A percentile compares a stretch with the other conserved stretches of the same genome.
phyloP scores from a whole-genome alignment of 1,140 invertebrate genomes.

The Microplitis demolitor region DNA sequence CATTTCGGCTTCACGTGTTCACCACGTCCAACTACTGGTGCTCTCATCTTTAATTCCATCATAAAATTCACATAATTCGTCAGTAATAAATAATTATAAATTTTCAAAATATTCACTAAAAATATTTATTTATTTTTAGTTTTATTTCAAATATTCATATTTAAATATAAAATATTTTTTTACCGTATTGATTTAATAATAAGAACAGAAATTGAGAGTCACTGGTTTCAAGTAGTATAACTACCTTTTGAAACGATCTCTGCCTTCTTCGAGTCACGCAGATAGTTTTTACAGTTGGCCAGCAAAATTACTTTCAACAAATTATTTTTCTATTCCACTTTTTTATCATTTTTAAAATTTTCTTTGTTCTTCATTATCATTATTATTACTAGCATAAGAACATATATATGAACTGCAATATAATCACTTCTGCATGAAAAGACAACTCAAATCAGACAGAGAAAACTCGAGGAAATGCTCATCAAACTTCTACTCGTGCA shows the following conservation, averaged over 20 bases:
- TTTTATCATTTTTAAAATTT: background rate
- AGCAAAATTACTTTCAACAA: conserved; percentile 7
- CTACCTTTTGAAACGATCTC: conserved; percentile 2
- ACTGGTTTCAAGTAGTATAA: background rate
- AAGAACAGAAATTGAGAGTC: background rate
- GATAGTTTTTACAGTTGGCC: background rate
- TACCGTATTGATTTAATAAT: background rate
- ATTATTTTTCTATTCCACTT: background rate
- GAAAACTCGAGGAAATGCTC: background rate
- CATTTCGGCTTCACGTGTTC: background rate
- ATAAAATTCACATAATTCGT: background rate
- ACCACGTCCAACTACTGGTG: background rate
- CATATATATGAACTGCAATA: too few relatives aligned
- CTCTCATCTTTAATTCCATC: background rate
- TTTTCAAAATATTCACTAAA: background rate
- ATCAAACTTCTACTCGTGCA: conserved; percentile 1
- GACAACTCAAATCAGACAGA: background rate
- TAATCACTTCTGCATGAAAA: background rate
- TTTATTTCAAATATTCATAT: background rate
- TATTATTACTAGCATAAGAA: background rate
- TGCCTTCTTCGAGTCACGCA: background rate
- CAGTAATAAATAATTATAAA: background rate
- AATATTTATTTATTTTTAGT: background rate
- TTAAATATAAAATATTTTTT: background rate
- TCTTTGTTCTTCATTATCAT: background rate